Conservation (phyloP, 2,888 invertebrate species). For the Diadegma fenestrale region DNA sequence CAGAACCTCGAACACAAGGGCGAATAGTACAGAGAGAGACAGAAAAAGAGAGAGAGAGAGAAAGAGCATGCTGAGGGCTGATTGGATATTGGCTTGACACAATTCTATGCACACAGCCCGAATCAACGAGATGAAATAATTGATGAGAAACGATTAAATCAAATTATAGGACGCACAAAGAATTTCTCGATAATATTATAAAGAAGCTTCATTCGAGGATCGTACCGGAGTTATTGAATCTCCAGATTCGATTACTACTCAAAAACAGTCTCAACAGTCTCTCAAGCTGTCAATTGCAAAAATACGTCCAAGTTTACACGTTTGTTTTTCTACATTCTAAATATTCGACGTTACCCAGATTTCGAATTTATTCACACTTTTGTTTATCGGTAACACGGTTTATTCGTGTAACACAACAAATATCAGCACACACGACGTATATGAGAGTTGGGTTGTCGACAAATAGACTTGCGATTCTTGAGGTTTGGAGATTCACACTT, state of each 20-base stretch:
- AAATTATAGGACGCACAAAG: not conserved
- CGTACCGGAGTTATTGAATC: not conserved
- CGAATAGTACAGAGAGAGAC: conserved; percentile 19
- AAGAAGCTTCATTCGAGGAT: not conserved
- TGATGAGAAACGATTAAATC: not conserved
- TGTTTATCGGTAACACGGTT: not conserved
- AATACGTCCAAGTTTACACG: not conserved
- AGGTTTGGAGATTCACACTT: not conserved
- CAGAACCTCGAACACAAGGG: conserved; percentile 10
- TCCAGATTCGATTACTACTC: not conserved
- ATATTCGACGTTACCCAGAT: not conserved
- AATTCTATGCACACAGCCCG: conserved; percentile 35
- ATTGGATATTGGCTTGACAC: conserved; percentile 50
- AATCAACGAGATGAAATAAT: conserved; percentile 37
- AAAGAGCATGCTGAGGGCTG: conserved; percentile 17
- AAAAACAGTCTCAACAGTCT: not conserved
- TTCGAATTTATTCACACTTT: not conserved
- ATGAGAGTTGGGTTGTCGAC: not conserved
- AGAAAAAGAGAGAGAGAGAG: not conserved
- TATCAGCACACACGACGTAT: not conserved
- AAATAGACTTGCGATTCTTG: not conserved
- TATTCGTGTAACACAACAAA: not conserved
- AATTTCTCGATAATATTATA: not conserved
- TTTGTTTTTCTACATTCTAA: not conserved
- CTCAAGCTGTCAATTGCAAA: not conserved